phyloP scores from a whole-genome alignment of 2,888 invertebrate genomes.

The Pelosia muscerda region DNA sequence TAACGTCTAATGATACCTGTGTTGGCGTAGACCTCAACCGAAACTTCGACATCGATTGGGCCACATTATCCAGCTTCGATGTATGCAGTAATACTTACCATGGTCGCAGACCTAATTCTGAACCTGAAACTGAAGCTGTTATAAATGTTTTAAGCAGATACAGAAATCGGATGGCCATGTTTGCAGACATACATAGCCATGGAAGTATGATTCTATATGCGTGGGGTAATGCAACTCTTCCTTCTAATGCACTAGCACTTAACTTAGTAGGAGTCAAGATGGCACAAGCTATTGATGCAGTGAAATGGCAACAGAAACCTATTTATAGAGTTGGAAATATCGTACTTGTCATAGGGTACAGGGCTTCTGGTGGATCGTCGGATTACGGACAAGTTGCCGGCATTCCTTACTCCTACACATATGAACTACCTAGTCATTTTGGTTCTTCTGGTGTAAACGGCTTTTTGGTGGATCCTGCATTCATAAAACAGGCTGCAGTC shows the following conservation, averaged over 20 bases:
- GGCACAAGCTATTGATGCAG: slow-evolving; percentile 77
- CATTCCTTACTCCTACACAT: slow-evolving; percentile 86
- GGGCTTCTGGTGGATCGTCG: slow-evolving; percentile 88
- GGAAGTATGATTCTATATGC: slow-evolving; percentile 87
- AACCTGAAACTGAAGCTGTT: slow-evolving; percentile 88
- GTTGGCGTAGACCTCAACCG: slow-evolving; percentile 91
- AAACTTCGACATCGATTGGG: slow-evolving; percentile 91
- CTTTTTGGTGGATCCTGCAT: slow-evolving; percentile 84
- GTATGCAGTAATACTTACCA: slow-evolving; percentile 88
- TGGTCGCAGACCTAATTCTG: slow-evolving; percentile 88
- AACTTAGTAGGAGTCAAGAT: slow-evolving; percentile 72
- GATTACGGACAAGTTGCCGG: slow-evolving; percentile 86
- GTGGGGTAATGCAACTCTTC: slow-evolving; percentile 74
- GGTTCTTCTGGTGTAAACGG: slow-evolving; percentile 58
- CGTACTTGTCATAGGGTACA: slow-evolving; percentile 79
- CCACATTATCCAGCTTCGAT: slow-evolving; percentile 75
- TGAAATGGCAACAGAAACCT: slow-evolving; percentile 74
- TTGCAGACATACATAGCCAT: slow-evolving; percentile 92
- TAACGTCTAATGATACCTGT: slow-evolving; percentile 73
- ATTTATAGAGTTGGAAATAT: slow-evolving; percentile 83
- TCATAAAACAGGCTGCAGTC: slow-evolving; percentile 83
- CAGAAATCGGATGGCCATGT: slow-evolving; percentile 85
- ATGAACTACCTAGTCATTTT: slow-evolving; percentile 84
- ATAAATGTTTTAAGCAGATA: slow-evolving; percentile 84
- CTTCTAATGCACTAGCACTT: slow-evolving; percentile 78